Base-by-base conservation (phyloP, 2,113 vertebrate genomes). In the Kryptolebias marmoratus region DNA sequence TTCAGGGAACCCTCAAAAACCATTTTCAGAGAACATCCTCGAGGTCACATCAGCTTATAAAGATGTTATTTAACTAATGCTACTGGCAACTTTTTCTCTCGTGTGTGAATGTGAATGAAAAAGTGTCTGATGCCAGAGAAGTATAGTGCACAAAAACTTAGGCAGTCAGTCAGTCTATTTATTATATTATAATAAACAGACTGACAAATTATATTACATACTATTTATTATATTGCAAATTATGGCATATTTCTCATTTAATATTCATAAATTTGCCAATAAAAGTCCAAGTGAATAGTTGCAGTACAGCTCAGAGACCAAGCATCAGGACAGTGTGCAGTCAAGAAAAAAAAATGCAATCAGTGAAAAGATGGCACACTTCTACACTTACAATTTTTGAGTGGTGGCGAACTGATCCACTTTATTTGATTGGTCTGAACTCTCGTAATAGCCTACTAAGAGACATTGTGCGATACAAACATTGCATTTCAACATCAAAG, bases 391-490 rank as follows among this genome's bases (percentile, higher is more conserved):
- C 52, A 78, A 42, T 60, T 55, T 85, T 85, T 86, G 80, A 85
- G 86, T 87, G 79, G 87, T 92, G 92, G 93, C 95, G 91, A 93
- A 93, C 92, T 91, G 90, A 94, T 95, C 90, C 94, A 94, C 93
- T 96, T 96, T 95, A 95, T 95, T 92, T 94, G 92, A 95, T 94
- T 94, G 92, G 92, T 95, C 94, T 95, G 93, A 95, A 95, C 91
- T 93, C 90, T 94, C 93, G 86, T 94, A 92, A 94, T 93, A 91
- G 92, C 93, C 94, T 94, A 94, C 90, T 94, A 93, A 94, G 93
- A 95, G 91, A 94, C 91, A 88, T 89, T 94, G 94, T 93, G 93
- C 89, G 91, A 94, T 93, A 93, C 92, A 90, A 94, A 94, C 87
- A 93, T 93, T 93, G 86, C 88, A 89, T 89, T 92, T 93, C 87